These are phyloP conservation scores for Oreotrochilus melanogaster DNA, from an alignment of 2,113 vertebrate species.

Conservation along the genomic window DNA sequence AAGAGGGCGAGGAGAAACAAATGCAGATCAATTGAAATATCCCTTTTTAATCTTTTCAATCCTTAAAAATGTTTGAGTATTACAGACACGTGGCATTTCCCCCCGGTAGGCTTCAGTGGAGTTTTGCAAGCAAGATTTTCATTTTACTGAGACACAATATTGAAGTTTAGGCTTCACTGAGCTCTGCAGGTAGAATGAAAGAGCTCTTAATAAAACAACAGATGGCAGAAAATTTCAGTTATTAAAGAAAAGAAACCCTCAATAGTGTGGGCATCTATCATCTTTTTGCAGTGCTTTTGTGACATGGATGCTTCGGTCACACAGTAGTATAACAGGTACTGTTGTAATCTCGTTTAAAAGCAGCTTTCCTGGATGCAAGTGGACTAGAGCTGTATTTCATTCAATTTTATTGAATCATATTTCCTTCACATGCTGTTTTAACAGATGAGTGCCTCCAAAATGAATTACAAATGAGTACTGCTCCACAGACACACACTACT, in stretches of 20 bases:
- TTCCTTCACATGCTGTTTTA: conserved; percentile 5
- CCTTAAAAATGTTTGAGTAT: not conserved
- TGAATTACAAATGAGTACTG: not conserved
- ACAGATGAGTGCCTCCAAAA: conserved; percentile 1
- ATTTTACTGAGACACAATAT: not conserved
- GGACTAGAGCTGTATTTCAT: not conserved
- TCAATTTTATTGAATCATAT: not conserved
- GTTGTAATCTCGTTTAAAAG: not conserved
- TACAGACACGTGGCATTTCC: not conserved
- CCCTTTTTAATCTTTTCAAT: not conserved
- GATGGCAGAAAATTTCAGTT: not conserved
- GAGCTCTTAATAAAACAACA: not conserved
- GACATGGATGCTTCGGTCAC: not conserved
- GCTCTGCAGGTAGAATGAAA: not conserved
- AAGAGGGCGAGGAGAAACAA: not conserved
- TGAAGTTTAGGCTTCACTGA: not conserved
- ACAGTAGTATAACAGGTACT: not conserved
- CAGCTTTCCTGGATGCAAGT: not conserved
- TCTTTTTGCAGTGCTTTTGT: not conserved
- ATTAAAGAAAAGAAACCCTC: not conserved
- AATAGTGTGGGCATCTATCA: not conserved
- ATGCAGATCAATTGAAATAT: not conserved
- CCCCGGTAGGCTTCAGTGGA: not conserved
- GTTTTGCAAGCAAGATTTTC: not conserved
- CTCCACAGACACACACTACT: not conserved